phyloP scores from a whole-genome alignment of 2,888 invertebrate genomes.

The Abrostola tripartita region DNA sequence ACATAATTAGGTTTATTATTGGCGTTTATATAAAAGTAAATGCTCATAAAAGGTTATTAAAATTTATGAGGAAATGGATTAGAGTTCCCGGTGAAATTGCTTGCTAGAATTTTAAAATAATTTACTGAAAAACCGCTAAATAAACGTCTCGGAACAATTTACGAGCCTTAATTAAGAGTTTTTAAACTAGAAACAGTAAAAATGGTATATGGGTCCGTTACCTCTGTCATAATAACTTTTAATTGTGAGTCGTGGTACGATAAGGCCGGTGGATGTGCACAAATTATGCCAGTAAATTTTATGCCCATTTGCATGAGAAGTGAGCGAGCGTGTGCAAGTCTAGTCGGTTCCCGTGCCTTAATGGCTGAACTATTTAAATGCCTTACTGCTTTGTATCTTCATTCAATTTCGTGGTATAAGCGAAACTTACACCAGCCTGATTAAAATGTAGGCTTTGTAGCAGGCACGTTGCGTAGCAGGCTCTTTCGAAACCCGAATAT shows the following conservation, averaged over 20 bases:
- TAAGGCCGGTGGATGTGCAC: slow-evolving; percentile 64
- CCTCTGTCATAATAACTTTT: slow-evolving; percentile 66
- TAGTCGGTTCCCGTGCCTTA: slow-evolving; percentile 65
- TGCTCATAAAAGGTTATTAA: slow-evolving; percentile 21
- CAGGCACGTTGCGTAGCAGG: no score
- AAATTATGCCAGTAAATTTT: slow-evolving; percentile 70
- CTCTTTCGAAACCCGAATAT: no score
- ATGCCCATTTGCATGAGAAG: slow-evolving; percentile 77
- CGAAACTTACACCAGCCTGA: slow-evolving; percentile 3
- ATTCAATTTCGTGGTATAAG: slow-evolving; percentile 74
- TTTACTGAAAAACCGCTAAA: slow-evolving; percentile 12
- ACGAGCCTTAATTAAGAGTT: slow-evolving; percentile 35
- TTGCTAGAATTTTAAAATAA: slow-evolving; percentile 12
- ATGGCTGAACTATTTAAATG: slow-evolving; percentile 81
- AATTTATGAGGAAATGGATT: slow-evolving; percentile 25
- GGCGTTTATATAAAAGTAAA: slow-evolving; percentile 10
- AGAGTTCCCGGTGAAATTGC: slow-evolving; percentile 18
- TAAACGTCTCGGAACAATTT: slow-evolving; percentile 26
- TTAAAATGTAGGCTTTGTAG: not conserved
- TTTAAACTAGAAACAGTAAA: slow-evolving; percentile 52
- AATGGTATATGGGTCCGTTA: slow-evolving; percentile 51
- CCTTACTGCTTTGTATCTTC: slow-evolving; percentile 70
- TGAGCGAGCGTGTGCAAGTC: slow-evolving; percentile 63
- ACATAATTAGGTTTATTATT: slow-evolving; percentile 3
- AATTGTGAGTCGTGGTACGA: slow-evolving; percentile 63